Evolutionary conservation across 2,797 vertebrate species (phyloP).

Genomic region (Menidia menidia): DNA sequence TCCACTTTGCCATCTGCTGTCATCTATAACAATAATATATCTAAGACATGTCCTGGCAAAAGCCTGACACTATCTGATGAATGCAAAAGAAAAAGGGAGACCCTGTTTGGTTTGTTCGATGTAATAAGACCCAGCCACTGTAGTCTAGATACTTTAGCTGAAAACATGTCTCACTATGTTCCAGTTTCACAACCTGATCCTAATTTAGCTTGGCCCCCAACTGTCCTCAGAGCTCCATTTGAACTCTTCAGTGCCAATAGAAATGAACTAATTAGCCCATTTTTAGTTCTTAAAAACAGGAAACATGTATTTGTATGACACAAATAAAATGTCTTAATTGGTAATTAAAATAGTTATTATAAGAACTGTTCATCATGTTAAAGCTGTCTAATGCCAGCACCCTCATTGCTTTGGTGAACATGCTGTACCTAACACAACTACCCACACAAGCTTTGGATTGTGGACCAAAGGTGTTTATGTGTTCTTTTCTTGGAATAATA

Average conservation of each 20-base stretch:
- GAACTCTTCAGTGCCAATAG: conserved; percentile 9
- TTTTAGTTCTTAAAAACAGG: not conserved
- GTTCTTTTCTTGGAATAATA: no score
- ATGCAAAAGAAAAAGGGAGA: not conserved
- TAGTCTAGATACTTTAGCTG: conserved; percentile 22
- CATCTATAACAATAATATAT: not conserved
- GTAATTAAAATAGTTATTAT: no score
- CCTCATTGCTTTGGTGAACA: not conserved
- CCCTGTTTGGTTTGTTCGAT: conserved; percentile 1
- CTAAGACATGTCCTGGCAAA: not conserved
- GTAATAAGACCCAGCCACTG: conserved; percentile 7
- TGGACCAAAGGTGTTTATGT: not conserved
- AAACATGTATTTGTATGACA: not conserved
- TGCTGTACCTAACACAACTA: not conserved
- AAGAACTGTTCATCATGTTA: not conserved
- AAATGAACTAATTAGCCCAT: not conserved
- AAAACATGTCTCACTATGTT: conserved; percentile 24
- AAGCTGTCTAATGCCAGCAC: not conserved
- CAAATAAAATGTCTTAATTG: no score
- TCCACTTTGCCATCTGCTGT: not conserved
- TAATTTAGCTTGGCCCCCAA: conserved; percentile 48
- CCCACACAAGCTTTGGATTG: not conserved
- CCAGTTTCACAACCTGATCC: conserved; percentile 42
- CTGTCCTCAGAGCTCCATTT: conserved; percentile 22
- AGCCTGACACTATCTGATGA: not conserved